Evolutionary conservation across 2,888 invertebrate species (phyloP), one percentile per base, ranked within the genome.

Genomic region (Marasmarcha lunaedactyla): DNA sequence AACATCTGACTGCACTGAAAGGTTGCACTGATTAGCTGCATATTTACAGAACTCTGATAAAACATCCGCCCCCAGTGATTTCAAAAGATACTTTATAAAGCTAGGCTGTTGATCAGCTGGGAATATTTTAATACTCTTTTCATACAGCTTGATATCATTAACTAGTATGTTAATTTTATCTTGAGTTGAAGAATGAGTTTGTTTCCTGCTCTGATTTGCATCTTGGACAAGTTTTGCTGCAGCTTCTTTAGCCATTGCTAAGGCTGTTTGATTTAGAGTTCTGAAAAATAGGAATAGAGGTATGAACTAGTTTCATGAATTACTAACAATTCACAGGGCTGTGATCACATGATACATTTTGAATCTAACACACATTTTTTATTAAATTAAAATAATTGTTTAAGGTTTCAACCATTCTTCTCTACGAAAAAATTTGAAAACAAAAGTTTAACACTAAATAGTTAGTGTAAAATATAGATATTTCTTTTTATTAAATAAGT

Each of bases 31-130:
- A 50, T 87, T 87, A 1, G 93, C 91, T 38, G 93, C 86, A 68
- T 94, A 92, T 53, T 89, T 87, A 45, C 94, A 87, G 38, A 95
- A 86, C 54, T 93, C 90, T 42, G 90, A 91, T 11, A 90, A 86
- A 42, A 95, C 87, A 57, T 97, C 97, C 15, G 91, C 87, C 35
- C 94, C 93, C 35, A 94, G 73, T 0, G 94, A 89, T 71, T 94
- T 94, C 20, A 97, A 70, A 34, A 97, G 77, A 74, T 97, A 95
- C 67, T 94, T 95, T 1, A 87, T 84, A 48, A 96, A 79, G 44
- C 89, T 89, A 0, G 73, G 46, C 67, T 94, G 93, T 14, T 87
- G 83, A 43, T 87, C 88, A 36, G 71, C 57, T 1, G 89, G 79
- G 11, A 92, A 81, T 41, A 71, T 63, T 49, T 87, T 91, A 2